phyloP scores from a whole-genome alignment of 2,113 vertebrate genomes.

The Nerophis lumbriciformis region DNA sequence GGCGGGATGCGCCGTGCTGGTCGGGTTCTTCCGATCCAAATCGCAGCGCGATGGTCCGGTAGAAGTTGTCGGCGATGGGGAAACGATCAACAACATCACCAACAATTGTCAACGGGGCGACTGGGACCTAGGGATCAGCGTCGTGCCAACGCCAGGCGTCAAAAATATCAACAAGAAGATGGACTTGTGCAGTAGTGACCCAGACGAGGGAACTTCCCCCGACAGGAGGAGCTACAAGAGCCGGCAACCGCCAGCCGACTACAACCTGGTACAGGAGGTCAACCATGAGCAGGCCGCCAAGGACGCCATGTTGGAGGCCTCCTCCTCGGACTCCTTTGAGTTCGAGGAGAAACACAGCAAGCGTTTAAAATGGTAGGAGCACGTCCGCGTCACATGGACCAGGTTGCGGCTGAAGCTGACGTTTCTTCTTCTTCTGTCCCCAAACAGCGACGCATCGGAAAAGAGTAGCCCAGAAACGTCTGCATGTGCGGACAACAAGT shows the following conservation, averaged over 20 bases:
- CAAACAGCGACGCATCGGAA: slow-evolving; percentile 79
- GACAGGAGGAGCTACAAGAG: slow-evolving; percentile 82
- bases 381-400: background rate
- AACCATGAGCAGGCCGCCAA: slow-evolving; percentile 79
- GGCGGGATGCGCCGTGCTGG: slow-evolving; percentile 81
- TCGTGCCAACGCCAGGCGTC: slow-evolving; percentile 82
- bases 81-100: slow-evolving; percentile 96
- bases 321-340: slow-evolving; percentile 74
- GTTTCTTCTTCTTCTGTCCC: slow-evolving; percentile 25
- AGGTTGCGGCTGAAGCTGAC: slow-evolving; percentile 15
- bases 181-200: slow-evolving; percentile 78
- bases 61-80: slow-evolving; percentile 75
- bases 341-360: slow-evolving; percentile 73
- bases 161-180: slow-evolving; percentile 99
- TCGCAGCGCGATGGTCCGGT: slow-evolving; percentile 75
- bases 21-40: slow-evolving; percentile 83
- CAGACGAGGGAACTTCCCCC: slow-evolving; percentile 81
- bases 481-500: slow-evolving; percentile 90
- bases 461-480: slow-evolving; percentile 84
- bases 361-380: slow-evolving; percentile 83
- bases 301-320: slow-evolving; percentile 76
- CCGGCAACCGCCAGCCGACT: slow-evolving; percentile 81
- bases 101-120: slow-evolving; percentile 86
- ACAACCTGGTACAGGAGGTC: slow-evolving; percentile 88
- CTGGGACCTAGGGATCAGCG: slow-evolving; percentile 81